phyloP scores from a whole-genome alignment of 2,888 invertebrate species.

The Osmoderma eremita region DNA sequence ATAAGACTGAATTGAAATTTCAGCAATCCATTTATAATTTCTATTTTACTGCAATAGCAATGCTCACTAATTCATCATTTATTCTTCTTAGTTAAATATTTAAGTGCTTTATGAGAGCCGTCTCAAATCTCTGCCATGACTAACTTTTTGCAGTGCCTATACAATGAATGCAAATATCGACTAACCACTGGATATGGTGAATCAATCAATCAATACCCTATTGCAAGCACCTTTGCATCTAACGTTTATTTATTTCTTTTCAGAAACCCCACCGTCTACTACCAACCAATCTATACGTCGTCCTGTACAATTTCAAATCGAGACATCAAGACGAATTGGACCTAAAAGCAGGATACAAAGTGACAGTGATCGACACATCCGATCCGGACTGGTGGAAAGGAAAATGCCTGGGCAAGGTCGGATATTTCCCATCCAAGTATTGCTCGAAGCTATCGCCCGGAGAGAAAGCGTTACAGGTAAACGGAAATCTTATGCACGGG shows the following conservation, averaged over 20 bases:
- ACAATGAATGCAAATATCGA: not conserved
- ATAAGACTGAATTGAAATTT: too few relatives aligned
- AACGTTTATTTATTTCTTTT: constrained; percentile 39
- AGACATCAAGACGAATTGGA: constrained; percentile 94
- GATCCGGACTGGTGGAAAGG: constrained; percentile 99
- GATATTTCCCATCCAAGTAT: constrained; percentile 95
- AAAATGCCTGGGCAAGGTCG: constrained; percentile 88
- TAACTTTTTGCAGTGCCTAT: too few relatives aligned
- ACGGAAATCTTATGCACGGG: constrained; percentile 45
- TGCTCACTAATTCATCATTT: too few relatives aligned
- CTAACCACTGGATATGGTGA: not conserved
- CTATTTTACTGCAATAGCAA: too few relatives aligned
- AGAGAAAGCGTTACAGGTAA: constrained; percentile 89
- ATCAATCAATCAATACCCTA: not conserved
- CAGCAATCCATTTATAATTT: too few relatives aligned
- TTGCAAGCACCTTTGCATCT: not conserved
- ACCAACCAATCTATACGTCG: constrained; percentile 92
- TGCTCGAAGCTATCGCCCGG: constrained; percentile 91
- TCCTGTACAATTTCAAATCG: constrained; percentile 94
- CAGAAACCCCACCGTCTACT: constrained; percentile 87
- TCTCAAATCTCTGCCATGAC: too few relatives aligned
- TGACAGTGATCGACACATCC: constrained; percentile 92
- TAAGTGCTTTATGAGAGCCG: too few relatives aligned
- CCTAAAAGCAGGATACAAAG: constrained; percentile 89
- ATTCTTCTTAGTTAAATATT: too few relatives aligned